These are phyloP conservation scores for Tholera decimalis DNA, from an alignment of 2,888 invertebrate genomes.

Conservation along the genomic window DNA sequence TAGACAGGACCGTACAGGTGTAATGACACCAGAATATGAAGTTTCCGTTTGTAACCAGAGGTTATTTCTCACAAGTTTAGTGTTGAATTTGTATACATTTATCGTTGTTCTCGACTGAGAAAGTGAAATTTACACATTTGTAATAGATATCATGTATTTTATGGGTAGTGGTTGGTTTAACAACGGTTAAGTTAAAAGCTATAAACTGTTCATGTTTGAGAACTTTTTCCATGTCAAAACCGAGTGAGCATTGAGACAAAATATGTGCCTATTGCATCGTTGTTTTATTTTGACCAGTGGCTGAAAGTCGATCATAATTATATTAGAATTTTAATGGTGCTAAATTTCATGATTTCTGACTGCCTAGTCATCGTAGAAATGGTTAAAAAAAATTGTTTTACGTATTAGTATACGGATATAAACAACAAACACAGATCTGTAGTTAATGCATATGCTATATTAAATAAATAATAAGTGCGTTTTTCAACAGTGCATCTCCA, in stretches of 20 bases:
- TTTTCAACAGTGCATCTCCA: no score
- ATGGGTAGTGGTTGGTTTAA: conserved; percentile 18
- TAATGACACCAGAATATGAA: conserved; percentile 36
- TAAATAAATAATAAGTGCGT: no score
- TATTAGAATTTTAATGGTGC: no score
- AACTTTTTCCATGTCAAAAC: background rate
- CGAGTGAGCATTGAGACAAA: background rate
- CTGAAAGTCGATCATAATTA: no score
- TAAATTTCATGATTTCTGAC: no score
- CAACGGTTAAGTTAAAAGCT: conserved; percentile 1
- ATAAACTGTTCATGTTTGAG: background rate
- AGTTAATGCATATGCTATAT: no score
- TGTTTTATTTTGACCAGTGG: background rate
- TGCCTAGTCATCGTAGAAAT: no score
- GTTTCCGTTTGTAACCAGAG: conserved; percentile 12
- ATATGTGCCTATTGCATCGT: background rate
- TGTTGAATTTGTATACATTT: conserved; percentile 49
- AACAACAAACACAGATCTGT: no score
- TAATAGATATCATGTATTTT: conserved; percentile 44
- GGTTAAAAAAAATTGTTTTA: no score
- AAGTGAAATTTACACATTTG: conserved; percentile 45
- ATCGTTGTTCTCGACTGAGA: conserved; percentile 24
- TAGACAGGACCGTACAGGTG: conserved; percentile 10
- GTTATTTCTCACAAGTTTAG: conserved; percentile 31
- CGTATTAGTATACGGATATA: no score